These are phyloP conservation scores for Diachrysia chrysitis DNA, from an alignment of 2,888 invertebrate species.

Conservation along the genomic window DNA sequence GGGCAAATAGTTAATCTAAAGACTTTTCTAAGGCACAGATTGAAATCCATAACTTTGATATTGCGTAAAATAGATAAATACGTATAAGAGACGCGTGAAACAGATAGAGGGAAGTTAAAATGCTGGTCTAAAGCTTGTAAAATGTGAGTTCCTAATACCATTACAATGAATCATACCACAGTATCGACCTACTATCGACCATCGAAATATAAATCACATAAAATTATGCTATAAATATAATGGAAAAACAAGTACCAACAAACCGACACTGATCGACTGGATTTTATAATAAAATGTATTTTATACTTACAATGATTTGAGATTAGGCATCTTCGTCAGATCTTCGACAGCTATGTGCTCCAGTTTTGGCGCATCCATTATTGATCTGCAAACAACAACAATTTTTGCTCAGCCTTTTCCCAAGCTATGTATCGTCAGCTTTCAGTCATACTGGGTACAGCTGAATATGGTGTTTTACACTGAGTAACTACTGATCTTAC, in stretches of 20 bases:
- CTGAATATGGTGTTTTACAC: too few relatives aligned
- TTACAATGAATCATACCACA: neutral
- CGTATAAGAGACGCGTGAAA: neutral
- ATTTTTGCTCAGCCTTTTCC: conserved; percentile 7
- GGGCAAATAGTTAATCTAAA: too few relatives aligned
- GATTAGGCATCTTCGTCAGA: conserved; percentile 89
- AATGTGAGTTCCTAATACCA: neutral
- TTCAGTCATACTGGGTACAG: neutral
- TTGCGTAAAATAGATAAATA: too few relatives aligned
- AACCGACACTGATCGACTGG: neutral
- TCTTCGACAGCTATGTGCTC: conserved; percentile 89
- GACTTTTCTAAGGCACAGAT: too few relatives aligned
- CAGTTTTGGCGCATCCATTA: conserved; percentile 88
- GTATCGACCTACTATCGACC: neutral
- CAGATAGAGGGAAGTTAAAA: neutral
- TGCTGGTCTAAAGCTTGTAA: neutral
- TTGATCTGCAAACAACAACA: conserved; percentile 81
- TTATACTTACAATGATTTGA: conserved; percentile 90
- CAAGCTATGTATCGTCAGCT: neutral
- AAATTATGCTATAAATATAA: conserved; percentile 4
- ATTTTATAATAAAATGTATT: conserved; percentile 2
- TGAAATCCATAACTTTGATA: too few relatives aligned
- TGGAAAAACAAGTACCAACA: neutral
- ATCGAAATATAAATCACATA: neutral
- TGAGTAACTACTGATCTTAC: too few relatives aligned